Evolutionary conservation across 2,113 vertebrate genomes (phyloP).

Genomic region (Opisthocomus hoazin): DNA sequence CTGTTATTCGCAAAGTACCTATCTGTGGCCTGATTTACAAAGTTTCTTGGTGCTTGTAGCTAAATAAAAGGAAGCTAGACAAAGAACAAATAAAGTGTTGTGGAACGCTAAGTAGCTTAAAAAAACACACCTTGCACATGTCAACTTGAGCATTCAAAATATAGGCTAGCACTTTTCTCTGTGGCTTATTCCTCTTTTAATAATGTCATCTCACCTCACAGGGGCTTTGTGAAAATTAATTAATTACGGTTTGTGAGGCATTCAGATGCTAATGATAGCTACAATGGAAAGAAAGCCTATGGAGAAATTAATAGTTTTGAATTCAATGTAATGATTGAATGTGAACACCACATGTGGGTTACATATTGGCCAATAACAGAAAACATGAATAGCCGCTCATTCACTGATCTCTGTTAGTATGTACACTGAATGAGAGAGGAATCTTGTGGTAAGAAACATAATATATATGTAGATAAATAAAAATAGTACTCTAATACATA

Average conservation of each 20-base stretch:
- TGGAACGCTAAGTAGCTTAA: constrained; percentile 49
- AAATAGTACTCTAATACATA: background rate
- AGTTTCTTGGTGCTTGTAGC: background rate
- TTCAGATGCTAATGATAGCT: constrained; percentile 64
- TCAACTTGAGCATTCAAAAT: constrained; percentile 56
- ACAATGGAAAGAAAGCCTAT: constrained; percentile 63
- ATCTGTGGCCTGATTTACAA: background rate
- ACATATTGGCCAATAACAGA: constrained; percentile 50
- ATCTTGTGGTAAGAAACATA: background rate
- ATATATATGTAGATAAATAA: background rate
- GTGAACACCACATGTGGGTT: constrained; percentile 50
- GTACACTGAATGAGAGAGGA: background rate
- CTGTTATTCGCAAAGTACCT: background rate
- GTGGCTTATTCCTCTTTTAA: constrained; percentile 46
- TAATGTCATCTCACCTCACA: constrained; percentile 62
- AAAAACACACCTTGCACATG: constrained; percentile 54
- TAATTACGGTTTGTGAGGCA: constrained; percentile 58
- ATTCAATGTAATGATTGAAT: constrained; percentile 61
- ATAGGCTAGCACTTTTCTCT: constrained; percentile 51
- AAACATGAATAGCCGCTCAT: constrained; percentile 56
- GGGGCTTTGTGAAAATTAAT: constrained; percentile 64
- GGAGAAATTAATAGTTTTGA: constrained; percentile 66
- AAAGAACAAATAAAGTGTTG: constrained; percentile 46
- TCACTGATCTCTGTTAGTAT: constrained; percentile 30
- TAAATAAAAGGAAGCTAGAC: constrained; percentile 31